Evolutionary conservation across 2,888 invertebrate species (phyloP), one percentile per base, ranked within the genome.

Genomic region (Eumerus sabulonum): DNA sequence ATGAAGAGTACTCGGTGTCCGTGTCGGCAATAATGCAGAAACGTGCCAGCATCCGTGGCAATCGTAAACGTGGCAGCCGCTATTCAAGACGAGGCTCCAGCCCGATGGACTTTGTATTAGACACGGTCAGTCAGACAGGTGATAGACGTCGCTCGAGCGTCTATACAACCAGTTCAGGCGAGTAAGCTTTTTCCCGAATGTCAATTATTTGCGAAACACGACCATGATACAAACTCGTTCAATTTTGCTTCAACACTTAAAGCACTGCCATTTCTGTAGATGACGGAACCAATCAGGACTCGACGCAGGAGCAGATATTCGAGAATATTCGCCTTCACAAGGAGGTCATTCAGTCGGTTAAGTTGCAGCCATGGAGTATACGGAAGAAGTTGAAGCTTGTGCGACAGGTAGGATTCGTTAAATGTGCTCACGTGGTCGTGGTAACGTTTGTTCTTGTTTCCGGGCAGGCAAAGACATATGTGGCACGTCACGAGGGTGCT

Each of bases 321-420:
- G 96, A 96, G 88, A 97, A 96, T 85, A 94, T 98, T 74, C 93
- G 94, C 82, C 89, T 97, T 36, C 97, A 98, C 88, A 97, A 97
- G 87, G 97, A 98, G 88, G 96, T 98, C 0, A 90, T 98, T 79
- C 93, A 94, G 82, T 95, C 94, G 48, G 95, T 97, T 11, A 96
- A 95, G 85, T 92, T 94, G 85, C 95, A 96, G 85, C 96, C 96
- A 1, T 93, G 96, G 91, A 93, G 93, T 27, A 94, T 96, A 91
- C 90, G 94, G 62, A 92, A 94, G 84, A 97, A 97, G 86, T 90
- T 96, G 16, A 94, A 94, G 85, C 90, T 97, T 51, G 95, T 96
- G 7, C 91, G 94, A 84, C 93, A 93, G 90, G 92, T 91, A 84
- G 83, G 83, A 19, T 17, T 45, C 13, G 27, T 27, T 7, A 2